Conservation (phyloP, 2,113 vertebrate species). For the Tautogolabrus adspersus region DNA sequence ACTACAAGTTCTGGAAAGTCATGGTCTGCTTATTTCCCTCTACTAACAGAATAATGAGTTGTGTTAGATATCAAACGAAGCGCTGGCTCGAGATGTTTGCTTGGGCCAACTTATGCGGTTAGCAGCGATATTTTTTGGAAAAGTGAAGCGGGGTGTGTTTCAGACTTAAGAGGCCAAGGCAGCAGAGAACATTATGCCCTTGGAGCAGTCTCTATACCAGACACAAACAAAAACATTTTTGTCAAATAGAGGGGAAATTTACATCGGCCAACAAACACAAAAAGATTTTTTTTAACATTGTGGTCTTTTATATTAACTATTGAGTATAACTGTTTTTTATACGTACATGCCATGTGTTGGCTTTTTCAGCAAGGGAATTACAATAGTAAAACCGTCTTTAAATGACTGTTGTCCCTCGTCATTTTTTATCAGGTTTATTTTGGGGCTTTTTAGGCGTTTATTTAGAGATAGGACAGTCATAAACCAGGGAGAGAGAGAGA, state of each 20-base stretch:
- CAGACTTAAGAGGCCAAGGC: constrained; percentile 22
- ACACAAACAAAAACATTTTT: constrained; percentile 66
- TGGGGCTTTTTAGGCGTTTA: too few species aligned
- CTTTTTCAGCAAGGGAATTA: too few species aligned
- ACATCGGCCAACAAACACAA: constrained; percentile 43
- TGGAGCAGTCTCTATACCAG: constrained; percentile 36
- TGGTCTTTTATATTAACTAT: constrained; percentile 31
- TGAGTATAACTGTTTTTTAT: constrained; percentile 9
- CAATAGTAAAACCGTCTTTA: too few species aligned
- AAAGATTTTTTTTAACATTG: constrained; percentile 29
- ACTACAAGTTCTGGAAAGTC: constrained; percentile 37
- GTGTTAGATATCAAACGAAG: constrained; percentile 57
- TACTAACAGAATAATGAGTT: constrained; percentile 52
- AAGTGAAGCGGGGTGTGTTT: constrained; percentile 28
- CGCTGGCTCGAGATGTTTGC: constrained; percentile 55
- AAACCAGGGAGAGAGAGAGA: too few species aligned
- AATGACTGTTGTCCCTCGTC: too few species aligned
- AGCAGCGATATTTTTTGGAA: constrained; percentile 39
- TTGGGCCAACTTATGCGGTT: constrained; percentile 45
- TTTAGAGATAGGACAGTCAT: too few species aligned
- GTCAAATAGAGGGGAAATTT: constrained; percentile 48
- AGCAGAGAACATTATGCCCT: constrained; percentile 45
- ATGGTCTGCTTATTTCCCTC: constrained; percentile 58
- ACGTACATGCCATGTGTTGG: too few species aligned
- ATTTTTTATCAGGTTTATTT: too few species aligned